Percentiles rank a stretch among this genome's conserved stretches.
phyloP scores from a whole-genome alignment of 2,113 vertebrate genomes.

The Brachirus orientalis region DNA sequence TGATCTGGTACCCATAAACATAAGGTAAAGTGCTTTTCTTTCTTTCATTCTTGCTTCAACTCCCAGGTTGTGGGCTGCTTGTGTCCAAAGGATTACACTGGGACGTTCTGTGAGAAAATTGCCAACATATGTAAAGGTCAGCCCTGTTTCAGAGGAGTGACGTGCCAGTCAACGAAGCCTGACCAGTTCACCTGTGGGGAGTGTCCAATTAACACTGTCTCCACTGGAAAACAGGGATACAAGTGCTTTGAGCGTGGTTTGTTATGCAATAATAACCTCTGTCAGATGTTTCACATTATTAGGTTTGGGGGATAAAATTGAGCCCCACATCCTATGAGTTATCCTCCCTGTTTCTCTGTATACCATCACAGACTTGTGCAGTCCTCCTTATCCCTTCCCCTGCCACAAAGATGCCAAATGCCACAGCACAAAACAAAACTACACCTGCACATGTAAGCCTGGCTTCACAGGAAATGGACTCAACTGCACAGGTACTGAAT shows the following conservation, averaged over 20 bases:
- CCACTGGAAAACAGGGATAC: conserved; percentile 73
- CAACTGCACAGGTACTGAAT: conserved; percentile 81
- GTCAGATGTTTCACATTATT: background rate
- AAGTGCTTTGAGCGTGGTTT: conserved; percentile 85
- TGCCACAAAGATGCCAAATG: conserved; percentile 83
- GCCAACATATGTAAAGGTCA: conserved; percentile 75
- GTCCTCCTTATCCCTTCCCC: conserved; percentile 80
- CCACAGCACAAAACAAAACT: conserved; percentile 73
- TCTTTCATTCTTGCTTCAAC: too few species aligned
- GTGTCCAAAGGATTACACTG: conserved; percentile 79
- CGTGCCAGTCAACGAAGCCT: conserved; percentile 59
- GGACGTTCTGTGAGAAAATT: conserved; percentile 76
- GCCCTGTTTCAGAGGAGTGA: conserved; percentile 81
- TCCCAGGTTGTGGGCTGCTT: conserved; percentile 82
- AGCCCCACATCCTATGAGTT: background rate
- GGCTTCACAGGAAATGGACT: conserved; percentile 80
- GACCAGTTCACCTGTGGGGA: conserved; percentile 74
- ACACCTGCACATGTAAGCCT: conserved; percentile 79
- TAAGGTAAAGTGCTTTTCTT: too few species aligned
- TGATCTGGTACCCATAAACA: too few species aligned
- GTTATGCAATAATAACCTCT: conserved; percentile 11
- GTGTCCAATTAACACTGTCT: conserved; percentile 76
- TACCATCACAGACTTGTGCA: conserved; percentile 78
- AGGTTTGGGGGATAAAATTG: background rate
- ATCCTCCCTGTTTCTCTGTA: background rate